These are phyloP conservation scores for Onthophagus taurus DNA, from an alignment of 1,140 invertebrate species.

Conservation along the genomic window DNA sequence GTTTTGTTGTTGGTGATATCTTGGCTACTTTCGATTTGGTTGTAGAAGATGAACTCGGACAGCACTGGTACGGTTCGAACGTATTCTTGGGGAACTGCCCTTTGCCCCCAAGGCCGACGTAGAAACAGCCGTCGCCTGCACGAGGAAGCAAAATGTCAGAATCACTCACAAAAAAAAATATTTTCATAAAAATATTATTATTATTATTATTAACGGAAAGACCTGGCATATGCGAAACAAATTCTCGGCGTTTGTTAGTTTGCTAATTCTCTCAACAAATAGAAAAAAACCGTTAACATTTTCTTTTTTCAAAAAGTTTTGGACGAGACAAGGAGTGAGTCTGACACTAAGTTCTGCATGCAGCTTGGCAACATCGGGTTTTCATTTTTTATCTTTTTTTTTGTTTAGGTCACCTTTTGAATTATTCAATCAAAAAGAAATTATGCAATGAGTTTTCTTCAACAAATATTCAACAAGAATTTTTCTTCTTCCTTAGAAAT, in stretches of 20 bases:
- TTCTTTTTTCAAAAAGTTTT: too few relatives aligned
- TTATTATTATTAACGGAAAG: conserved; percentile 1
- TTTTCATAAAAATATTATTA: conserved; percentile 2
- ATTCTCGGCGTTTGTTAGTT: too few relatives aligned
- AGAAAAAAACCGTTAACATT: conserved; percentile 6
- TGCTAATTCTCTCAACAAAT: background rate
- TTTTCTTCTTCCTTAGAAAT: too few relatives aligned
- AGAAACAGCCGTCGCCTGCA: conserved; percentile 91
- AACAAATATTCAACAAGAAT: too few relatives aligned
- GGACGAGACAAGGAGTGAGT: conserved; percentile 36
- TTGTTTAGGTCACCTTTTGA: too few relatives aligned
- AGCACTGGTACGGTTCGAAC: conserved; percentile 83
- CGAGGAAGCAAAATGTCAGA: conserved; percentile 52
- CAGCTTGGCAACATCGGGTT: conserved; percentile 29
- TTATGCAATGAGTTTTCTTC: too few relatives aligned
- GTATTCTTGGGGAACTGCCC: conserved; percentile 60
- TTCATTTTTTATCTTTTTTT: too few relatives aligned
- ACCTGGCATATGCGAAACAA: too few relatives aligned
- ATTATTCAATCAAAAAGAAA: too few relatives aligned
- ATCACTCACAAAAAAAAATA: conserved; percentile 24
- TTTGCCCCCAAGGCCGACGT: conserved; percentile 84
- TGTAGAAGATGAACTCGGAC: conserved; percentile 65
- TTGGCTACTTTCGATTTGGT: conserved; percentile 60
- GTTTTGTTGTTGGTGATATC: conserved; percentile 30
- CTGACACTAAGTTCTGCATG: conserved; percentile 40